phyloP scores from a whole-genome alignment of 2,888 invertebrate genomes.

The Eutolmus rufibarbis region DNA sequence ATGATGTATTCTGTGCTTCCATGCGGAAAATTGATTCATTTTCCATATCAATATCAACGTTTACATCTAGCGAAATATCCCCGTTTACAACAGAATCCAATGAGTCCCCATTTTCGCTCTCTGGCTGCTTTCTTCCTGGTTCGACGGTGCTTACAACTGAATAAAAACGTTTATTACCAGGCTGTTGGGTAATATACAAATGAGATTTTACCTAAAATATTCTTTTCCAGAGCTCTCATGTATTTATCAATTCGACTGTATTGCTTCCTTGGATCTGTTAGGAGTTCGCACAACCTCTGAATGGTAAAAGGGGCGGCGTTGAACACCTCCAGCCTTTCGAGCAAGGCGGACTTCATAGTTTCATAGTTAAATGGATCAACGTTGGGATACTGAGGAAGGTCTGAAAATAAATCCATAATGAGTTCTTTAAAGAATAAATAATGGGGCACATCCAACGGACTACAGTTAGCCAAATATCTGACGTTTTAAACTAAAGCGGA shows the following conservation, averaged over 20 bases:
- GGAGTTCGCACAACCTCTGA: constrained; percentile 92
- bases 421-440: neutral
- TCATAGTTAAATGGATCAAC: constrained; percentile 91
- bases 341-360: constrained; percentile 81
- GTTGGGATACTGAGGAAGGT: constrained; percentile 87
- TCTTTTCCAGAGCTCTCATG: constrained; percentile 96
- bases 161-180: neutral
- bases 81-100: constrained; percentile 64
- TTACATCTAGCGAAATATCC: constrained; percentile 65
- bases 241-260: constrained; percentile 96
- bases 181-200: neutral
- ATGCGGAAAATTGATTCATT: constrained; percentile 61
- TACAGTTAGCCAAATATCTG: neutral
- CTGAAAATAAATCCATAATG: constrained; percentile 63
- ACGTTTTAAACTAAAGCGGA: neutral
- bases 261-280: constrained; percentile 89
- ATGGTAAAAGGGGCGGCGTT: constrained; percentile 94
- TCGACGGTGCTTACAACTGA: constrained; percentile 79
- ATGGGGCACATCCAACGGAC: neutral
- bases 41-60: constrained; percentile 68
- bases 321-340: constrained; percentile 84
- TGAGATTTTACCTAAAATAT: constrained; percentile 68
- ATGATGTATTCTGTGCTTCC: constrained; percentile 50
- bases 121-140: constrained; percentile 70
- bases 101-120: constrained; percentile 73